These are phyloP conservation scores for Odontomyia ornata DNA, from an alignment of 2,888 invertebrate species.

Conservation along the genomic window DNA sequence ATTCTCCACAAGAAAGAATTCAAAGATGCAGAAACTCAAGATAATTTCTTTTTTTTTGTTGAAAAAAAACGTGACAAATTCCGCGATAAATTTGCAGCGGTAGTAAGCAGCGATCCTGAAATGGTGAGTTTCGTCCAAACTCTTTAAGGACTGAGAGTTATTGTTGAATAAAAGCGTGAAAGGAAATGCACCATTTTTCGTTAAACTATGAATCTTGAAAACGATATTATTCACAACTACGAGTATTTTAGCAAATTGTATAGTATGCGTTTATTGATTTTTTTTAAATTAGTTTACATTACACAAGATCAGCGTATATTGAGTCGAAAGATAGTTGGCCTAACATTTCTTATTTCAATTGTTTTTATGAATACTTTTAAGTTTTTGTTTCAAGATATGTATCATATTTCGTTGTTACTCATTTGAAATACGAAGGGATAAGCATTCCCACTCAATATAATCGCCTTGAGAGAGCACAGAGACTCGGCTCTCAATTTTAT, in stretches of 20 bases:
- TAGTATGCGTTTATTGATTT: not conserved
- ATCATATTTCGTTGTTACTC: not conserved
- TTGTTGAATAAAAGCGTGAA: not conserved
- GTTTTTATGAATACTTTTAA: not conserved
- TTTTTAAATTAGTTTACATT: not conserved
- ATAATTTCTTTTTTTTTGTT: conserved; percentile 65
- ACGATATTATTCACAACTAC: not conserved
- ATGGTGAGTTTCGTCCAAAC: conserved; percentile 55
- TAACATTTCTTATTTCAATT: too few relatives aligned
- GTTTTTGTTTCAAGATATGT: not conserved
- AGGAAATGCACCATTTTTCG: not conserved
- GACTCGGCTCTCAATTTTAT: not conserved
- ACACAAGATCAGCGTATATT: conserved; percentile 31
- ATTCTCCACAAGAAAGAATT: conserved; percentile 69
- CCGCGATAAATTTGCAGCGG: conserved; percentile 66
- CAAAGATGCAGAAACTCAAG: conserved; percentile 56
- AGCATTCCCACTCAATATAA: not conserved
- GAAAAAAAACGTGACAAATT: conserved; percentile 69
- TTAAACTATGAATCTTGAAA: not conserved
- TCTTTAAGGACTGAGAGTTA: conserved; percentile 45
- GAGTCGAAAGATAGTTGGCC: not conserved
- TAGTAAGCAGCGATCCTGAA: conserved; percentile 61
- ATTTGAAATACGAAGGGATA: not conserved
- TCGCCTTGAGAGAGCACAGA: too few relatives aligned
- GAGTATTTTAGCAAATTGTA: not conserved